phyloP scores from a whole-genome alignment of 2,113 vertebrate species.

The Brevimyrus niger region DNA sequence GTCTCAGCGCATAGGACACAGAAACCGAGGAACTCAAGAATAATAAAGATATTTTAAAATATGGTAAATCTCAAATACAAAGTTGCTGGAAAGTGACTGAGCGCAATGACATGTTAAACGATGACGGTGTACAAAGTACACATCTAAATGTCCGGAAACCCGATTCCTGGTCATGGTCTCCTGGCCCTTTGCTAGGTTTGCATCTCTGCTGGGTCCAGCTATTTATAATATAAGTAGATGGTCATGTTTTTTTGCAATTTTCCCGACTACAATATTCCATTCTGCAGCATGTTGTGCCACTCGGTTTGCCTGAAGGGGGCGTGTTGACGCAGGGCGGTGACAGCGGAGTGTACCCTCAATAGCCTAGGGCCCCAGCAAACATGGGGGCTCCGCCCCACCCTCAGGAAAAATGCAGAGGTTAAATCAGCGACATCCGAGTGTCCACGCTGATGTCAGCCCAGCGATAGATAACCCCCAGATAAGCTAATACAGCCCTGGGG shows the following conservation, averaged over 20 bases:
- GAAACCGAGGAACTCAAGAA: background rate
- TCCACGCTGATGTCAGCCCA: background rate
- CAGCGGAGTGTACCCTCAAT: background rate
- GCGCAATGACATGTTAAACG: background rate
- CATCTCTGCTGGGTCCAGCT: background rate
- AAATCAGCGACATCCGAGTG: background rate
- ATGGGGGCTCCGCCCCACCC: background rate
- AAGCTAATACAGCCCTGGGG: background rate
- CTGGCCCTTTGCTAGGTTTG: background rate
- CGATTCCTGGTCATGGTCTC: background rate
- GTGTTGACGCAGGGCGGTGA: background rate
- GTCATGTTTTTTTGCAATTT: background rate
- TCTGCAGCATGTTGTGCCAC: background rate
- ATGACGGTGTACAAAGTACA: background rate
- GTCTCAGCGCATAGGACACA: background rate
- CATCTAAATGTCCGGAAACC: background rate
- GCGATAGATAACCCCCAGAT: background rate
- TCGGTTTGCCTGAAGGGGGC: background rate
- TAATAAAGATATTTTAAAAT: background rate
- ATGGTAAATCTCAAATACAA: background rate
- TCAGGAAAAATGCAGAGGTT: background rate
- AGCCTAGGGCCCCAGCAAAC: background rate
- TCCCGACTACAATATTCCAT: background rate
- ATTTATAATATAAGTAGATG: background rate
- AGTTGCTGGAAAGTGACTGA: background rate